A percentile compares a stretch with the other conserved stretches of the same genome.
These are phyloP conservation scores for Malurus elegans DNA, from an alignment of 2,113 vertebrate genomes.

Conservation along the genomic window DNA sequence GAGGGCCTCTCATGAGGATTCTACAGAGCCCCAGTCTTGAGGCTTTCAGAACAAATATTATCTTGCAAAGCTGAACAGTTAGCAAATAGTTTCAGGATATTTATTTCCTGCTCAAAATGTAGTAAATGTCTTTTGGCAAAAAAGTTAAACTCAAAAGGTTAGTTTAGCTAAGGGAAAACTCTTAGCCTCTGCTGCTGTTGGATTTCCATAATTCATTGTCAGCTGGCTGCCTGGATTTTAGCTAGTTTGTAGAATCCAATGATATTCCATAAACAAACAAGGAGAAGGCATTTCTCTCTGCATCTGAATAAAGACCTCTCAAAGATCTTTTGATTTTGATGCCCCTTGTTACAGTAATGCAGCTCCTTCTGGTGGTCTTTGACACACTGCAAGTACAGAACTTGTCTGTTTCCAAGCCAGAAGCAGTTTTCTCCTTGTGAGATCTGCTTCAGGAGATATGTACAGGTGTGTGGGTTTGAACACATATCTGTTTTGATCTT, in stretches of 20 bases:
- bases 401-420: background rate
- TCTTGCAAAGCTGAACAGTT: background rate
- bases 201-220: background rate
- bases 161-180: slow-evolving; percentile 2
- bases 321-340: background rate
- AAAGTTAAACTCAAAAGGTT: background rate
- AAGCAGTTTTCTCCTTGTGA: background rate
- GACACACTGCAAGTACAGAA: background rate
- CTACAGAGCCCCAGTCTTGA: background rate
- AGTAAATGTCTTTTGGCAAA: background rate
- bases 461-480: background rate
- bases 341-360: background rate
- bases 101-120: background rate
- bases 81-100: background rate
- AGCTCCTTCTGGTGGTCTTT: background rate
- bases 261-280: background rate
- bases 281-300: background rate
- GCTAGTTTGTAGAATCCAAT: background rate
- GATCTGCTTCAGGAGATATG: background rate
- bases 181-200: background rate
- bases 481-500: background rate
- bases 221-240: background rate
- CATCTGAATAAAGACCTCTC: background rate
- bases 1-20: background rate
- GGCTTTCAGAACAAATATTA: background rate